Percentiles rank a stretch among this genome's conserved stretches.
Evolutionary conservation across 1,140 invertebrate species (phyloP).

Genomic region (Drosophila lacteicornis): DNA sequence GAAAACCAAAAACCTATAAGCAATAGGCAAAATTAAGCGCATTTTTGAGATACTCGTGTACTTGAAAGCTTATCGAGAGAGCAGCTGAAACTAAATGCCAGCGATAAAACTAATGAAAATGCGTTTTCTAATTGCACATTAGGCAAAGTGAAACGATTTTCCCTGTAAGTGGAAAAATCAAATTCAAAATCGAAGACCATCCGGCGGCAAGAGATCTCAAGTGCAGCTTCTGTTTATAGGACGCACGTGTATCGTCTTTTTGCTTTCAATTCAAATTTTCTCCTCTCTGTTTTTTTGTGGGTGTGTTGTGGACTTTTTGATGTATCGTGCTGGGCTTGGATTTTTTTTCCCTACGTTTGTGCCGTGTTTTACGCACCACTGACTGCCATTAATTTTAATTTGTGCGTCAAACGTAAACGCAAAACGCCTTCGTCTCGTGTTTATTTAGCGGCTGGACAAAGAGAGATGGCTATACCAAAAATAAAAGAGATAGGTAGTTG

Average conservation of each 20-base stretch:
- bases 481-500: slow-evolving; percentile 23
- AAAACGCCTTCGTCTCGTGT: slow-evolving; percentile 61
- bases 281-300: slow-evolving; percentile 11
- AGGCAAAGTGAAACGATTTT: slow-evolving; percentile 80
- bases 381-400: slow-evolving; percentile 82
- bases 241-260: slow-evolving; percentile 44
- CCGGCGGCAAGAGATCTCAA: slow-evolving; percentile 54
- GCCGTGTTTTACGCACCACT: slow-evolving; percentile 76
- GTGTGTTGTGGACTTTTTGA: slow-evolving; percentile 47
- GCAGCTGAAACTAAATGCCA: slow-evolving; percentile 72
- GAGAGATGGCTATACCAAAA: slow-evolving; percentile 10
- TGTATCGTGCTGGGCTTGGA: slow-evolving; percentile 65
- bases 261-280: slow-evolving; percentile 7
- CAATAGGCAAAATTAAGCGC: slow-evolving; percentile 63
- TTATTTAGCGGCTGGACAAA: slow-evolving; percentile 38
- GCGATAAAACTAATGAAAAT: slow-evolving; percentile 85
- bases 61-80: slow-evolving; percentile 71
- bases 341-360: slow-evolving; percentile 15
- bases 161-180: slow-evolving; percentile 58
- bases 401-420: slow-evolving; percentile 62
- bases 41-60: slow-evolving; percentile 51
- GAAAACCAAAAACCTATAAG: slow-evolving; percentile 12
- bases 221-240: slow-evolving; percentile 80
- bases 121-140: slow-evolving; percentile 84
- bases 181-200: neutral